phyloP scores from a whole-genome alignment of 2,113 vertebrate genomes.

The Oceanites oceanicus region DNA sequence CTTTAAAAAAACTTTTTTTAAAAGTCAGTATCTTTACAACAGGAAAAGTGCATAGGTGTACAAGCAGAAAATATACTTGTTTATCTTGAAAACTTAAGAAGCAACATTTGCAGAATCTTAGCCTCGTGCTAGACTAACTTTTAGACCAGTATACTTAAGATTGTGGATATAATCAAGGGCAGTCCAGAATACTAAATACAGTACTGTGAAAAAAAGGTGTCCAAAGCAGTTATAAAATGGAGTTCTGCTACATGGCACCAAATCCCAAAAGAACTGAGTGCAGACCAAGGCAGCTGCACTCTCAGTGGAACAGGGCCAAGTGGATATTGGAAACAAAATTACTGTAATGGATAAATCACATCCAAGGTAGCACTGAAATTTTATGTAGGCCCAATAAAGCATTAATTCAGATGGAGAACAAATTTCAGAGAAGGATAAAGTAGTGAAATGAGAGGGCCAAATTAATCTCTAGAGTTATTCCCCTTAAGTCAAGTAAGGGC shows the following conservation, averaged over 20 bases:
- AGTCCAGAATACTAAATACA: background rate
- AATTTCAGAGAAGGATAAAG: background rate
- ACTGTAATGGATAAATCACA: background rate
- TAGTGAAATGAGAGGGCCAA: background rate
- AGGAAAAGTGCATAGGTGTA: background rate
- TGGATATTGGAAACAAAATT: slow-evolving; percentile 4
- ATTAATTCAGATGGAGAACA: background rate
- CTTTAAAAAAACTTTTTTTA: background rate
- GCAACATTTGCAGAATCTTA: background rate
- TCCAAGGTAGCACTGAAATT: background rate
- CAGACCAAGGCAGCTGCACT: background rate
- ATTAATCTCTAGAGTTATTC: background rate
- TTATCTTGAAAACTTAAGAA: background rate
- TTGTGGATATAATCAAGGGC: background rate
- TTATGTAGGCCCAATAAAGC: background rate
- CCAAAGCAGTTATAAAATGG: background rate
- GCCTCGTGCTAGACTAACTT: background rate
- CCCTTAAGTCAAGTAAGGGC: background rate
- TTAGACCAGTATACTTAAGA: background rate
- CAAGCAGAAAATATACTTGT: background rate
- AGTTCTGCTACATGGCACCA: background rate
- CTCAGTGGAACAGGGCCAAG: background rate
- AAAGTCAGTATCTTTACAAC: background rate
- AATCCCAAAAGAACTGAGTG: background rate
- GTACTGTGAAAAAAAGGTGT: background rate